Percentiles rank a stretch among this genome's conserved stretches.
phyloP scores from a whole-genome alignment of 2,797 vertebrate genomes.

The Sebastes melanostomus region DNA sequence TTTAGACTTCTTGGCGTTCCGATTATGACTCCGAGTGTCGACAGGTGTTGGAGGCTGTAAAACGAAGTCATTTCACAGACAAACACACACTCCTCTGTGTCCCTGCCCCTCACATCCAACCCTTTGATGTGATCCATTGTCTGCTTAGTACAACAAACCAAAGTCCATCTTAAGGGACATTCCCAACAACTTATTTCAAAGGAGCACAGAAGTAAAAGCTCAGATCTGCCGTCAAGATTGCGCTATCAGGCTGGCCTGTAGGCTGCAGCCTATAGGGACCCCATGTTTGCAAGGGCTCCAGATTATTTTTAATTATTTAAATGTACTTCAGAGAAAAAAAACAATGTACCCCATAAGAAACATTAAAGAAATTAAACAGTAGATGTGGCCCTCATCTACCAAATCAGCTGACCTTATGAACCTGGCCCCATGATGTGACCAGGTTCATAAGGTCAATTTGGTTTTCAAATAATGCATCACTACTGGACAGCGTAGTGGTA shows the following conservation, averaged over 20 bases:
- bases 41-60: slow-evolving; percentile 76
- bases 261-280: no score
- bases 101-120: neutral
- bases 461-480: no score
- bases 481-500: accelerated
- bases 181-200: slow-evolving; percentile 47
- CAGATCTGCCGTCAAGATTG: slow-evolving; percentile 37
- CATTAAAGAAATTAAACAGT: no score
- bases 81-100: slow-evolving; percentile 29
- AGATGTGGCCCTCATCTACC: no score
- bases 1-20: neutral
- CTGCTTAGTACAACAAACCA: slow-evolving; percentile 57
- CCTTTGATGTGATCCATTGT: slow-evolving; percentile 67
- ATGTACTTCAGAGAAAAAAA: no score
- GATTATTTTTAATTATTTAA: no score
- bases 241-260: neutral
- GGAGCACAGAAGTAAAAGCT: slow-evolving; percentile 22
- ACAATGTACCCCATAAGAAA: no score
- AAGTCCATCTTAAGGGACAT: slow-evolving; percentile 77
- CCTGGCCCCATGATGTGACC: no score
- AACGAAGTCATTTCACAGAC: slow-evolving; percentile 50
- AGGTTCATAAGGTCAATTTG: no score
- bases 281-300: no score
- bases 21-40: slow-evolving; percentile 38
- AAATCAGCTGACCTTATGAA: accelerated